Conservation (phyloP, 2,888 invertebrate species). For the Stenotaenia linearis region DNA sequence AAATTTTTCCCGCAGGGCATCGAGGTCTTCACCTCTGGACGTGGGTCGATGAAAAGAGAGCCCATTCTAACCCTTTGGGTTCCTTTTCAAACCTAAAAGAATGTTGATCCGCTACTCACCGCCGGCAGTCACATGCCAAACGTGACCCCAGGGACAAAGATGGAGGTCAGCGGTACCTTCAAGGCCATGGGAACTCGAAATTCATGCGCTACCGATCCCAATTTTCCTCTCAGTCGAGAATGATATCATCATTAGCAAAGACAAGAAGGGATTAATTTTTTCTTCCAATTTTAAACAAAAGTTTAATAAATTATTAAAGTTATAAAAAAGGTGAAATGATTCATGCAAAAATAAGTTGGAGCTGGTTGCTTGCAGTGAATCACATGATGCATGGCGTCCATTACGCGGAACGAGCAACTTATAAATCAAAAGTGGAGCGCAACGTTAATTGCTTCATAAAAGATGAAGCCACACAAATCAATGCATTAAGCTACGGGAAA, state of each 20-base stretch:
- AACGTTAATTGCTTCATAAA: not conserved
- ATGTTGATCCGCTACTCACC: conserved; percentile 13
- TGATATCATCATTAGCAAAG: not conserved
- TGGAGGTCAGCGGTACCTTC: conserved; percentile 22
- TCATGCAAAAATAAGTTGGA: not conserved
- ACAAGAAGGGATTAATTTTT: not conserved
- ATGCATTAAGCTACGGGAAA: not conserved
- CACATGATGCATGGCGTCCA: not conserved
- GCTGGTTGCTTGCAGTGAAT: not conserved
- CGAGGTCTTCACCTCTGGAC: not conserved
- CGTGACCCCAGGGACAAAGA: conserved; percentile 23
- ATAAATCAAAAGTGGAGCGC: not conserved
- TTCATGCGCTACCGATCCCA: not conserved
- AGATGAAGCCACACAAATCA: not conserved
- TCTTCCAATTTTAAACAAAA: not conserved
- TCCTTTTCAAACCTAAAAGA: not conserved
- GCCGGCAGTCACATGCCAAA: conserved; percentile 21
- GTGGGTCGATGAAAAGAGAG: not conserved
- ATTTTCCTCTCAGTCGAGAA: not conserved
- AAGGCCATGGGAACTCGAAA: conserved; percentile 21
- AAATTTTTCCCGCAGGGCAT: not conserved
- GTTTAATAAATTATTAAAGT: not conserved
- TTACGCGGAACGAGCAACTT: not conserved
- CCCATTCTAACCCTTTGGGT: conserved; percentile 21
- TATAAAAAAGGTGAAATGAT: not conserved